These are phyloP conservation scores for Cyclophora punctaria DNA, from an alignment of 2,888 invertebrate species.

Conservation along the genomic window DNA sequence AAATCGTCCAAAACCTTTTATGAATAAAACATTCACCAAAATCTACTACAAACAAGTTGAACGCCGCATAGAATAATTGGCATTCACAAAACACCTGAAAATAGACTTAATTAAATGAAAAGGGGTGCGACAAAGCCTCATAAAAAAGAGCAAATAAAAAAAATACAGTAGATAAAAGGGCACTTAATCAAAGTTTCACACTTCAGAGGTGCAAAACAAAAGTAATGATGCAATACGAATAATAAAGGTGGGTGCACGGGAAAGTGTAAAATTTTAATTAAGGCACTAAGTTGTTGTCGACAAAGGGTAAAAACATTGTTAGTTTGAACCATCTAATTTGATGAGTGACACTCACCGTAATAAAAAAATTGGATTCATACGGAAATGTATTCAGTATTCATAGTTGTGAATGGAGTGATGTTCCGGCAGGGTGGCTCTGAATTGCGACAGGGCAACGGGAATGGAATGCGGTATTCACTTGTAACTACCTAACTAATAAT, in stretches of 20 bases:
- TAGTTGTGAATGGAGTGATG: conserved; percentile 46
- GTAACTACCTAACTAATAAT: no score
- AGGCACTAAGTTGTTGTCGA: conserved; percentile 47
- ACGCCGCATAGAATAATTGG: no score
- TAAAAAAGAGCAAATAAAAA: conserved; percentile 27
- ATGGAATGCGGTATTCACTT: no score
- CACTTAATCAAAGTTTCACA: conserved; percentile 54
- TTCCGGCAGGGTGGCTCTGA: conserved; percentile 46
- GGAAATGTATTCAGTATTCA: conserved; percentile 35
- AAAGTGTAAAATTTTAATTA: conserved; percentile 70
- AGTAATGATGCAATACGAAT: conserved; percentile 40
- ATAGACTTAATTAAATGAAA: conserved; percentile 49
- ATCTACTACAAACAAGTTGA: no score
- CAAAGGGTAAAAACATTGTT: conserved; percentile 45
- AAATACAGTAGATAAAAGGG: conserved; percentile 34
- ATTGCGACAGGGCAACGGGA: conserved; percentile 19
- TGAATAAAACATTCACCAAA: no score
- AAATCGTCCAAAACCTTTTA: no score
- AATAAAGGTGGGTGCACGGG: conserved; percentile 31
- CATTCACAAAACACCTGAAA: conserved; percentile 16
- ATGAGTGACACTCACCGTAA: conserved; percentile 52
- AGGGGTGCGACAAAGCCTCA: conserved; percentile 24
- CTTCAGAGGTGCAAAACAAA: conserved; percentile 69
- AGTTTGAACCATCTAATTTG: conserved; percentile 62
- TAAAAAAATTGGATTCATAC: conserved; percentile 28